Conservation (phyloP, 2,888 invertebrate species). For the Acleris holmiana region DNA sequence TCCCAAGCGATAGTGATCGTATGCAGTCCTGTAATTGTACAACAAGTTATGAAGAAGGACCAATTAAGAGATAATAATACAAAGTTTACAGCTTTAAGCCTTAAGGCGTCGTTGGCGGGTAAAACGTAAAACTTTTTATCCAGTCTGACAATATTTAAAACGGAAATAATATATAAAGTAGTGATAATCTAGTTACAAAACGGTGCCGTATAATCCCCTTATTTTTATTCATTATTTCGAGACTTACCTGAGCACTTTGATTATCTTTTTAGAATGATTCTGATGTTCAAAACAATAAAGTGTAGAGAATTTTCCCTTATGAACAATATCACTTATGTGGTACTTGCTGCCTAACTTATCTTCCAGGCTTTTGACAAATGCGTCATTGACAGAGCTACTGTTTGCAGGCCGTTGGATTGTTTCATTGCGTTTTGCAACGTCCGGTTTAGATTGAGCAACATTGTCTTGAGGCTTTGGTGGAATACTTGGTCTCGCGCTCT, state of each 20-base stretch:
- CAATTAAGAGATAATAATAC: too few relatives aligned
- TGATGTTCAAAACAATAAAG: slow-evolving; percentile 52
- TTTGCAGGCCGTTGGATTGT: neutral
- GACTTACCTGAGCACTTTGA: slow-evolving; percentile 58
- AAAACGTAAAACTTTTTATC: too few relatives aligned
- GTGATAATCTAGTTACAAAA: too few relatives aligned
- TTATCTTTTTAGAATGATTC: slow-evolving; percentile 45
- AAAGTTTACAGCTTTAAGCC: too few relatives aligned
- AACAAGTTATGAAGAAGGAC: too few relatives aligned
- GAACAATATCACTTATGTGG: slow-evolving; percentile 47
- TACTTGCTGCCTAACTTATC: slow-evolving; percentile 41
- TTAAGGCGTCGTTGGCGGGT: too few relatives aligned
- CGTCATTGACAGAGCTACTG: neutral
- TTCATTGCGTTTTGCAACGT: neutral
- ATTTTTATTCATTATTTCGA: neutral
- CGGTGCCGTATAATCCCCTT: too few relatives aligned
- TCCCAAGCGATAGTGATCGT: slow-evolving; percentile 13
- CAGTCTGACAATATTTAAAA: too few relatives aligned
- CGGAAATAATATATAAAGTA: too few relatives aligned
- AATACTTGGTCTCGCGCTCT: slow-evolving; percentile 1
- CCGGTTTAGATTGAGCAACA: neutral
- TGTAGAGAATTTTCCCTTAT: slow-evolving; percentile 53
- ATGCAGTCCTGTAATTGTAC: neutral
- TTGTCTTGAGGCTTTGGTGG: neutral
- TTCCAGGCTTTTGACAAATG: slow-evolving; percentile 40